A percentile compares a stretch with the other conserved stretches of the same genome.
Evolutionary conservation across 2,113 vertebrate genomes (phyloP).

Genomic region (Mohoua ochrocephala): DNA sequence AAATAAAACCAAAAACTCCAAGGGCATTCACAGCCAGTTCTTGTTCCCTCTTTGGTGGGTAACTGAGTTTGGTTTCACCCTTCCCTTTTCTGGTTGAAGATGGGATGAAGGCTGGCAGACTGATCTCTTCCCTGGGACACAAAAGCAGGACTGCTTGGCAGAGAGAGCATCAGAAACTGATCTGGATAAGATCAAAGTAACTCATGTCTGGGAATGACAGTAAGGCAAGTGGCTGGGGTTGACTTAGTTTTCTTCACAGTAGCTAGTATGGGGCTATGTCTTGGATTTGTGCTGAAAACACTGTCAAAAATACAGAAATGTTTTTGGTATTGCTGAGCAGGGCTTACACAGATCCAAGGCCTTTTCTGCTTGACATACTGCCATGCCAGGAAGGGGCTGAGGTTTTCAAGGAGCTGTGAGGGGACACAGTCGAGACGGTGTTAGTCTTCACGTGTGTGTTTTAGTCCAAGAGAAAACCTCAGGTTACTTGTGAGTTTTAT

Average conservation of each 20-base stretch:
- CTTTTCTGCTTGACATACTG: background rate
- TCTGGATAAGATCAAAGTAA: background rate
- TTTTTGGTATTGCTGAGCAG: background rate
- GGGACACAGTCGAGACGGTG: rapidly evolving
- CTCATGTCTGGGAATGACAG: background rate
- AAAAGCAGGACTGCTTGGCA: background rate
- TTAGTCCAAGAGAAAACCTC: background rate
- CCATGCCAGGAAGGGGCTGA: background rate
- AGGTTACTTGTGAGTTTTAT: background rate
- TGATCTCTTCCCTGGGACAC: background rate
- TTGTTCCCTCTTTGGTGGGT: background rate
- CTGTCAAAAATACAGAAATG: background rate
- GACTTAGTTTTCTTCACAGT: background rate
- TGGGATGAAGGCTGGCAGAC: background rate
- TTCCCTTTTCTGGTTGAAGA: background rate
- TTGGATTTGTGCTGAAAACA: background rate
- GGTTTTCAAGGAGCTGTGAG: background rate
- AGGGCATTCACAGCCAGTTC: background rate
- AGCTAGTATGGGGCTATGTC: rapidly evolving
- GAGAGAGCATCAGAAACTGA: background rate
- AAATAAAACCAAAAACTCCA: background rate
- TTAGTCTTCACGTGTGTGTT: background rate
- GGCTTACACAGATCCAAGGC: background rate
- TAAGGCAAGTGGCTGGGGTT: background rate
- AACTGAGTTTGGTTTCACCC: background rate